These are phyloP conservation scores for Drosophila putrida DNA, from an alignment of 2,888 invertebrate genomes.

Conservation along the genomic window DNA sequence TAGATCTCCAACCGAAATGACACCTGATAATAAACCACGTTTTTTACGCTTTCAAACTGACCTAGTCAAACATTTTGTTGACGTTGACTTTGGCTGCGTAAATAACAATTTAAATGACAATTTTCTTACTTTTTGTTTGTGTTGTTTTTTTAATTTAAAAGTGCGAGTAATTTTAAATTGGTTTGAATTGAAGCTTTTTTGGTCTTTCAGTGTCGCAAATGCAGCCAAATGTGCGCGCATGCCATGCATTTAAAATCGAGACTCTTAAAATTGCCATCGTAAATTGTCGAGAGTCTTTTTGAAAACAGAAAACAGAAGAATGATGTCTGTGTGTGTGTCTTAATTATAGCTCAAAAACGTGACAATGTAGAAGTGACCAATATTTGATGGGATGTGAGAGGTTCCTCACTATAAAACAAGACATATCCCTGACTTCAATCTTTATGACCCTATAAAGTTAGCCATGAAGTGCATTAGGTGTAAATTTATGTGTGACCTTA, in stretches of 20 bases:
- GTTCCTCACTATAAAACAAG: slow-evolving; percentile 2
- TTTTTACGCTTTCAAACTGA: slow-evolving; percentile 38
- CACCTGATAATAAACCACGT: slow-evolving; percentile 60
- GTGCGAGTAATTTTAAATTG: slow-evolving; percentile 71
- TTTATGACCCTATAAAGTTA: slow-evolving; percentile 38
- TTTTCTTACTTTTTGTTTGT: slow-evolving; percentile 25
- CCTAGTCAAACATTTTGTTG: slow-evolving; percentile 46
- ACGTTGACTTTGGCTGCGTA: slow-evolving; percentile 55
- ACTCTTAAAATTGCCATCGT: slow-evolving; percentile 47
- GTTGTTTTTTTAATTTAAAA: slow-evolving; percentile 59
- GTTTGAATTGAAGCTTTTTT: slow-evolving; percentile 31
- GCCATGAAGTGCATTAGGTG: slow-evolving; percentile 39
- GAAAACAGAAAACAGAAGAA: slow-evolving; percentile 29
- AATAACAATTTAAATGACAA: slow-evolving; percentile 74
- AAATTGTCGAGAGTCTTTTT: slow-evolving; percentile 47
- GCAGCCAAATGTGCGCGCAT: slow-evolving; percentile 63
- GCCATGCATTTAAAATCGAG: slow-evolving; percentile 70
- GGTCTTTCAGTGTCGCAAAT: slow-evolving; percentile 69
- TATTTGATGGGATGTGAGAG: slow-evolving; percentile 1
- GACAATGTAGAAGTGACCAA: slow-evolving; percentile 56
- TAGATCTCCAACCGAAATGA: slow-evolving; percentile 38
- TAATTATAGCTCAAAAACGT: slow-evolving; percentile 59
- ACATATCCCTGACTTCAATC: slow-evolving; percentile 34
- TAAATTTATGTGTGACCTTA: slow-evolving; percentile 39
- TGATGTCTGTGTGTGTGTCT: slow-evolving; percentile 46